A percentile compares a stretch with the other conserved stretches of the same genome.
Evolutionary conservation across 2,888 invertebrate species (phyloP).

Genomic region (Dendrolimus pini): DNA sequence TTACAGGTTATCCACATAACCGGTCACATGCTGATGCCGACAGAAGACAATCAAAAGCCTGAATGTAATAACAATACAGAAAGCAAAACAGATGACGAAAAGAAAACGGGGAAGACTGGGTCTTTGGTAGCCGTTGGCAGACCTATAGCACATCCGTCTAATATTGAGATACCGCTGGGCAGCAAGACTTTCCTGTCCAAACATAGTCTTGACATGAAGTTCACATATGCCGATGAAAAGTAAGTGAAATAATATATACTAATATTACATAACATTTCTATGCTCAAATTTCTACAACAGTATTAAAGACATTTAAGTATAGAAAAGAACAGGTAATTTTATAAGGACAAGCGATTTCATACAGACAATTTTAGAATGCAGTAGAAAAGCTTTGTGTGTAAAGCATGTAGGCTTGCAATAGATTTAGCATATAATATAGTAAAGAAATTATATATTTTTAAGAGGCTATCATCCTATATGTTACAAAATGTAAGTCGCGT

Average conservation of each 20-base stretch:
- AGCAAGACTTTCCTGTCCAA: slow-evolving; percentile 93
- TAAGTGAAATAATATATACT: slow-evolving; percentile 60
- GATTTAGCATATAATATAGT: too few relatives aligned
- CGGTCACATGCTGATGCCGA: slow-evolving; percentile 83
- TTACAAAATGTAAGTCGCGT: too few relatives aligned
- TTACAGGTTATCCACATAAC: slow-evolving; percentile 91
- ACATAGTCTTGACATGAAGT: slow-evolving; percentile 95
- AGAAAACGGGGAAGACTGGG: slow-evolving; percentile 37
- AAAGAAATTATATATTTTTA: too few relatives aligned
- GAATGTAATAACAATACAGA: slow-evolving; percentile 40
- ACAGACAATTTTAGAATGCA: too few relatives aligned
- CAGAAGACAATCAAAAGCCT: slow-evolving; percentile 26
- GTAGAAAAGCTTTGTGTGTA: too few relatives aligned
- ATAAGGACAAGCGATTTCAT: too few relatives aligned
- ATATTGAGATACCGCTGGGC: slow-evolving; percentile 93
- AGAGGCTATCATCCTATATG: too few relatives aligned
- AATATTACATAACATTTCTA: slow-evolving; percentile 6
- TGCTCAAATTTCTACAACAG: too few relatives aligned
- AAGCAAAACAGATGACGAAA: slow-evolving; percentile 40
- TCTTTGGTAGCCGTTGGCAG: slow-evolving; percentile 86
- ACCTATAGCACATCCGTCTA: slow-evolving; percentile 92
- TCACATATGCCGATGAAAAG: slow-evolving; percentile 96
- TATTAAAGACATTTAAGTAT: too few relatives aligned
- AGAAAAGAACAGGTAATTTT: too few relatives aligned
- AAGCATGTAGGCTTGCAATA: too few relatives aligned